Conservation (phyloP, 1,140 invertebrate genomes). For the Chrysopa pallens region DNA sequence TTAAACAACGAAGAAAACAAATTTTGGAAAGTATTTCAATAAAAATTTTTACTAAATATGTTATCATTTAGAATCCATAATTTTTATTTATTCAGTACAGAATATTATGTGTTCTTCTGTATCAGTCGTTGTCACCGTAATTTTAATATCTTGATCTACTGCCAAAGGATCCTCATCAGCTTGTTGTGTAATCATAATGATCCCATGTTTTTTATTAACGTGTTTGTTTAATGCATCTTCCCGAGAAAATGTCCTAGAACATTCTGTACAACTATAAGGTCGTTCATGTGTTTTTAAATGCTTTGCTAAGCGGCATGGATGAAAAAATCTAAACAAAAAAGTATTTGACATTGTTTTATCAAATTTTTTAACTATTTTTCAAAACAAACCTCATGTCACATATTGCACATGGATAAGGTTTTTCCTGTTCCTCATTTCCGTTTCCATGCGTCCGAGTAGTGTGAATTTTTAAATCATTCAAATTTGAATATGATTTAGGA, state of each 20-base stretch:
- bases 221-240: conserved; percentile 10
- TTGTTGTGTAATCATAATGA: no score
- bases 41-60: no score
- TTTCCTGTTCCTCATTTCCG: conserved; percentile 8
- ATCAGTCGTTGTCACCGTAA: no score
- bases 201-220: conserved; percentile 7
- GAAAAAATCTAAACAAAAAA: conserved; percentile 11
- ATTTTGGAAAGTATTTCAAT: no score
- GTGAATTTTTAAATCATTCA: conserved; percentile 15
- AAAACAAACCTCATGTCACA: conserved; percentile 10
- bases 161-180: no score
- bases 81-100: no score
- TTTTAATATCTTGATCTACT: no score
- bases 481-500: conserved; percentile 17
- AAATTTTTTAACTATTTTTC: no score
- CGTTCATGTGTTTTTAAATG: conserved; percentile 14
- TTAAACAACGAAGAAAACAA: no score
- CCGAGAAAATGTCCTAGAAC: conserved; percentile 10
- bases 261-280: conserved; percentile 8
- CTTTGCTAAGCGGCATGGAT: conserved; percentile 13
- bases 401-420: conserved; percentile 12
- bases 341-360: no score
- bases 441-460: conserved; percentile 9
- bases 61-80: no score
- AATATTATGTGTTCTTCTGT: no score